Conservation (phyloP, 2,113 vertebrate genomes). For the Urocynchramus pylzowi region DNA sequence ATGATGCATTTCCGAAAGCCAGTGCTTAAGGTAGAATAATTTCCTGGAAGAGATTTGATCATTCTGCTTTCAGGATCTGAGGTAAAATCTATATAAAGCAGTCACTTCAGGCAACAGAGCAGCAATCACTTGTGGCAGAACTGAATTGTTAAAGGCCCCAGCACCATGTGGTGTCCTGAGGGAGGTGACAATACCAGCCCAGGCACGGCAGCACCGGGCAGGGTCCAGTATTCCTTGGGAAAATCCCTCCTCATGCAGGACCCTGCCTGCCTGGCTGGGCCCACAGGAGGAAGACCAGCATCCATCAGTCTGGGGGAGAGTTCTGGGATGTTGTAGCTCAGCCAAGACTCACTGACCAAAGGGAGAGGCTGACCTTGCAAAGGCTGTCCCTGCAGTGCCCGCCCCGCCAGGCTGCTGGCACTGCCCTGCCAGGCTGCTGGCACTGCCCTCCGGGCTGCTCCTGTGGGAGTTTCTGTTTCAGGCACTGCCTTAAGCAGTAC, state of each 20-base stretch:
- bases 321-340: neutral
- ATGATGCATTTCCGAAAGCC: neutral
- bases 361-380: neutral
- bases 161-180: too few relatives aligned
- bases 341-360: neutral
- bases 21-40: neutral
- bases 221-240: fast-evolving
- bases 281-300: neutral
- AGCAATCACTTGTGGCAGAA: neutral
- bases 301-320: fast-evolving
- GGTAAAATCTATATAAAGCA: neutral
- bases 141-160: neutral
- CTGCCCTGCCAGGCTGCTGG: neutral
- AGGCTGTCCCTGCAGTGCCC: neutral
- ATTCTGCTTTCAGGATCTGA: neutral
- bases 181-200: fast-evolving
- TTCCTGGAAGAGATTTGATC: neutral
- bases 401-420: neutral
- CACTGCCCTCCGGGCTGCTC: neutral
- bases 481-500: neutral
- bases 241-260: neutral
- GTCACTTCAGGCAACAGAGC: neutral
- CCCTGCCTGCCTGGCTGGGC: neutral
- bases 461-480: neutral
- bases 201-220: fast-evolving